These are phyloP conservation scores for Burhinus oedicnemus DNA, from an alignment of 2,113 vertebrate species.

Conservation along the genomic window DNA sequence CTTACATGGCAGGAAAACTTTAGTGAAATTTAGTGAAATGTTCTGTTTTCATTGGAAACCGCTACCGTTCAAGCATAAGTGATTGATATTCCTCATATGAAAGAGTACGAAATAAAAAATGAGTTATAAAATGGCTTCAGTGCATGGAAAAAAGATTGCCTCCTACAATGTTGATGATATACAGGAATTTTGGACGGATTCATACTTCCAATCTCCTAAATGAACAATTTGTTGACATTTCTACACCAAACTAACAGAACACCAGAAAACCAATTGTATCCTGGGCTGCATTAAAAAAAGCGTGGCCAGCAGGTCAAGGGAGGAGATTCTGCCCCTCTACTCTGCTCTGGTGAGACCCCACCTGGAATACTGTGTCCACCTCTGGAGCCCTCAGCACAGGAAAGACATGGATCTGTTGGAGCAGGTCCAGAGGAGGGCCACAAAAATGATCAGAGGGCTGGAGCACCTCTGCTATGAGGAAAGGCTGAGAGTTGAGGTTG, in stretches of 20 bases:
- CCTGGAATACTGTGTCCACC: neutral
- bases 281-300: neutral
- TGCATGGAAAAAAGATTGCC: neutral
- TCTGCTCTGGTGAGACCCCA: neutral
- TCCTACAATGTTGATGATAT: neutral
- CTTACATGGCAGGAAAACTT: constrained; percentile 1
- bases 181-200: neutral
- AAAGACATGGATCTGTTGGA: neutral
- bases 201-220: neutral
- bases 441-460: neutral
- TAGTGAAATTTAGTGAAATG: neutral
- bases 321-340: neutral
- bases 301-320: neutral
- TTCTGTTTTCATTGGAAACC: neutral
- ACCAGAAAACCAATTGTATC: neutral
- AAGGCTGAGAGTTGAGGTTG: neutral
- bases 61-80: constrained; percentile 28
- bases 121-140: constrained; percentile 5
- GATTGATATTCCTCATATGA: constrained; percentile 36
- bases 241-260: neutral
- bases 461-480: neutral
- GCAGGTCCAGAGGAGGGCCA: neutral
- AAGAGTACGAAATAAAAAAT: constrained; percentile 24
- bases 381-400: rapidly evolving
- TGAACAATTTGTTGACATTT: neutral